Conservation (phyloP, 2,113 vertebrate species). For the Microcebus ravelobensis region DNA sequence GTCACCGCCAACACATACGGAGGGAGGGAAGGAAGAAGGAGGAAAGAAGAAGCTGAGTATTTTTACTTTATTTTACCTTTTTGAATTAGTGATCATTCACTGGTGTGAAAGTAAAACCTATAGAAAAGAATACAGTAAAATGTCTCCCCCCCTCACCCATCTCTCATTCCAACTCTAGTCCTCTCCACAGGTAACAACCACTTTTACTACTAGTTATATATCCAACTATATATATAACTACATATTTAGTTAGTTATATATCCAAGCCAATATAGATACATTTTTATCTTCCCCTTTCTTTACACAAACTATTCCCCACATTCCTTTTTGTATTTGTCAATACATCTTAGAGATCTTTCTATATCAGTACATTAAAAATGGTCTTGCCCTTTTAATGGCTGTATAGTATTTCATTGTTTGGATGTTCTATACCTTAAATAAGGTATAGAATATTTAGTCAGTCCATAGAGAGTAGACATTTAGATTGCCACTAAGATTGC, state of each 20-base stretch:
- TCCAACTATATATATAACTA: background rate
- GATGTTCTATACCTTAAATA: background rate
- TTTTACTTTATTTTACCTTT: background rate
- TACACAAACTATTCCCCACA: background rate
- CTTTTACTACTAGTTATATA: background rate
- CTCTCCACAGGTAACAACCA: too few species aligned
- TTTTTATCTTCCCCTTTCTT: background rate
- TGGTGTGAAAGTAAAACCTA: background rate
- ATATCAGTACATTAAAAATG: background rate
- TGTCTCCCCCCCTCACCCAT: background rate
- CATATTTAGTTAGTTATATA: background rate
- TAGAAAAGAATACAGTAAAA: background rate
- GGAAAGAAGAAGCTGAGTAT: background rate
- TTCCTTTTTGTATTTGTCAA: background rate
- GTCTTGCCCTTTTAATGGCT: background rate
- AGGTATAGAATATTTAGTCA: background rate
- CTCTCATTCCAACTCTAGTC: background rate
- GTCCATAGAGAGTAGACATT: background rate
- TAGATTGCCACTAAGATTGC: background rate
- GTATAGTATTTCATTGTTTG: background rate
- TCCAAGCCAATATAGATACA: background rate
- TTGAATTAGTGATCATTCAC: background rate
- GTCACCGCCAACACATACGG: background rate
- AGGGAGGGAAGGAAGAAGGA: background rate
- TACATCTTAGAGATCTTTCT: background rate